Evolutionary conservation across 2,797 vertebrate genomes (phyloP).

Genomic region (Silurus aristotelis): DNA sequence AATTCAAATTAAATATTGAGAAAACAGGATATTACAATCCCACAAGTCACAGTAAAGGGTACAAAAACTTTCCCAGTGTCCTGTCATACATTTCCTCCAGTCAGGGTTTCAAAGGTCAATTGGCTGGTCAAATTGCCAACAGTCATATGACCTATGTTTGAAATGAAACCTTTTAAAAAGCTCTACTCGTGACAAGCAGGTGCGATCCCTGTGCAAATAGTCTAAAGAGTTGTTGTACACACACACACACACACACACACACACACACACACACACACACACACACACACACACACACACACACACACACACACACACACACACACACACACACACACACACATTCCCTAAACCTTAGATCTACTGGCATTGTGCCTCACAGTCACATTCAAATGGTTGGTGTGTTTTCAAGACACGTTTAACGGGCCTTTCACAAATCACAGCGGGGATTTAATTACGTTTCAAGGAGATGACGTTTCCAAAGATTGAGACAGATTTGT

Average conservation of each 20-base stretch:
- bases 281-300: slow-evolving; percentile 14
- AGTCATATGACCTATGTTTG: slow-evolving; percentile 9
- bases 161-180: slow-evolving; percentile 7
- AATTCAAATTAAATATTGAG: not conserved
- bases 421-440: slow-evolving; percentile 46
- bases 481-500: slow-evolving; percentile 52
- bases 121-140: not conserved
- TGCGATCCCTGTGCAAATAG: slow-evolving; percentile 18
- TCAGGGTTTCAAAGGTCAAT: slow-evolving; percentile 21
- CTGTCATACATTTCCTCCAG: not conserved
- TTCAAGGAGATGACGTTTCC: slow-evolving; percentile 50
- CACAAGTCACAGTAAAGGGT: not conserved
- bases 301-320: slow-evolving; percentile 14
- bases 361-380: slow-evolving; percentile 18
- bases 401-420: slow-evolving; percentile 44
- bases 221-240: not conserved
- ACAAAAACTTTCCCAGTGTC: not conserved
- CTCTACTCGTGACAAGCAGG: slow-evolving; percentile 29
- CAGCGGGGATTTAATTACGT: slow-evolving; percentile 20
- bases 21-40: not conserved
- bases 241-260: slow-evolving; percentile 19
- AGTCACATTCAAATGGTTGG: slow-evolving; percentile 19
- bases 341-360: slow-evolving; percentile 4
- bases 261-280: slow-evolving; percentile 2
- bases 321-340: slow-evolving; percentile 5